Evolutionary conservation across 2,113 vertebrate species (phyloP).

Genomic region (Ardeotis arabs): DNA sequence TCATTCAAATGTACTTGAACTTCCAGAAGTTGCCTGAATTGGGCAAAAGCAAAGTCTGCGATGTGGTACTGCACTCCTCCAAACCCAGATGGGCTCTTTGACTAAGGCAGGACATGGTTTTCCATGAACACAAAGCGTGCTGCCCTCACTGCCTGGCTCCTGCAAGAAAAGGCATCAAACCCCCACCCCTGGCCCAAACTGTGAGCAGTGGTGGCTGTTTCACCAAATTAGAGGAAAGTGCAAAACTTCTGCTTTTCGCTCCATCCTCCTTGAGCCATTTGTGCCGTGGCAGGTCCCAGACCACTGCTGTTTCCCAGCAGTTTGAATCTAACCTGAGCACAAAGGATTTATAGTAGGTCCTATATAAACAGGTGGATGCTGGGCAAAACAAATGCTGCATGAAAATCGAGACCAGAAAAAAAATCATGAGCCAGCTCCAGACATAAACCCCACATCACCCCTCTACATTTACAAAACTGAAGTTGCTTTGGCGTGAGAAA

Average conservation of each 20-base stretch:
- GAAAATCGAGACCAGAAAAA: neutral
- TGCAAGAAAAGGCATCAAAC: neutral
- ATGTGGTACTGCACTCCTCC: too few species aligned
- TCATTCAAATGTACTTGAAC: neutral
- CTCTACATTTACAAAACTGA: neutral
- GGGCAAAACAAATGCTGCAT: neutral
- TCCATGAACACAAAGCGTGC: neutral
- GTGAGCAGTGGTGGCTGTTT: neutral
- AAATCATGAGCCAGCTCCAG: neutral
- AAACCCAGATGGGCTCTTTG: neutral
- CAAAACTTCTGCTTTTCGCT: rapidly evolving
- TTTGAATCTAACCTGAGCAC: rapidly evolving
- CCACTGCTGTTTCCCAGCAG: neutral
- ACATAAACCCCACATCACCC: neutral
- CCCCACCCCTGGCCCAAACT: neutral
- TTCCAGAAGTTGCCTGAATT: neutral
- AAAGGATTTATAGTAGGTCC: neutral
- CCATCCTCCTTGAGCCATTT: neutral
- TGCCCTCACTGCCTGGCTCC: neutral
- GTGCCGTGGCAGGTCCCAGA: neutral
- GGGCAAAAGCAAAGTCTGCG: neutral
- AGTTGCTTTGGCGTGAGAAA: neutral
- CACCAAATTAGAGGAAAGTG: neutral
- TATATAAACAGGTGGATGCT: neutral
- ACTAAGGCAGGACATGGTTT: neutral